phyloP scores from a whole-genome alignment of 37 sponge, comb jelly and placozoan genomes.

The Beroe forskalii region DNA sequence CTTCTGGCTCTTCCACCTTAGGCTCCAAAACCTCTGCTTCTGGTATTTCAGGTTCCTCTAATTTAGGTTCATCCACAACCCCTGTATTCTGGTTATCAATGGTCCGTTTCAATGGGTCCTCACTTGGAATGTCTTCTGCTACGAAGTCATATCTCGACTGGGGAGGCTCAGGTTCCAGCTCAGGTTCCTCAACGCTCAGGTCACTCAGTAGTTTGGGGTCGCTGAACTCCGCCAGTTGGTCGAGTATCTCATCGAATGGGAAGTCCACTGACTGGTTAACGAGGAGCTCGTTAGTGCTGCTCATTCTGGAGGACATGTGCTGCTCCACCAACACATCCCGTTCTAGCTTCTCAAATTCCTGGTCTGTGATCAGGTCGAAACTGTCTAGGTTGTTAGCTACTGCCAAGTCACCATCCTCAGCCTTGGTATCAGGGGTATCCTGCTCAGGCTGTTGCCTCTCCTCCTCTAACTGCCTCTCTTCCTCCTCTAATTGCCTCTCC shows the following conservation, averaged over 20 bases:
- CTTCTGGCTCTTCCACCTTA: not conserved
- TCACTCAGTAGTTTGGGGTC: not conserved
- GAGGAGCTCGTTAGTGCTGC: constrained; percentile 22
- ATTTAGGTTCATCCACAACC: not conserved
- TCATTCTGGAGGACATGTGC: not conserved
- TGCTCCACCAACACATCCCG: not conserved
- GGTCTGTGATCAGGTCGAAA: constrained; percentile 12
- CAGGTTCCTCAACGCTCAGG: not conserved
- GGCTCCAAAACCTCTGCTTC: too few relatives aligned
- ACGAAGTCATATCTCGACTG: constrained; percentile 20
- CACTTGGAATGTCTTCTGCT: not conserved
- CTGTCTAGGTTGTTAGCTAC: not conserved
- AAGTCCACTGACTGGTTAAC: constrained; percentile 5
- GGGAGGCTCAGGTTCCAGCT: not conserved
- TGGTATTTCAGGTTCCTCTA: not conserved
- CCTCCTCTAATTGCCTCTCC: not conserved
- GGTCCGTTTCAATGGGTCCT: not conserved
- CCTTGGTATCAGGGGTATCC: not conserved
- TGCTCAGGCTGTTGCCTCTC: not conserved
- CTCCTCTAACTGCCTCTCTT: too few relatives aligned
- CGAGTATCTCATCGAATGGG: constrained; percentile 48
- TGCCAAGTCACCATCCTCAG: too few relatives aligned
- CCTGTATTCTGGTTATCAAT: not conserved
- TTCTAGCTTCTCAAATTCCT: constrained; percentile 16
- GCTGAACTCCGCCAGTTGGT: constrained; percentile 1